phyloP scores from a whole-genome alignment of 2,113 vertebrate genomes.

The Montifringilla adamsi region DNA sequence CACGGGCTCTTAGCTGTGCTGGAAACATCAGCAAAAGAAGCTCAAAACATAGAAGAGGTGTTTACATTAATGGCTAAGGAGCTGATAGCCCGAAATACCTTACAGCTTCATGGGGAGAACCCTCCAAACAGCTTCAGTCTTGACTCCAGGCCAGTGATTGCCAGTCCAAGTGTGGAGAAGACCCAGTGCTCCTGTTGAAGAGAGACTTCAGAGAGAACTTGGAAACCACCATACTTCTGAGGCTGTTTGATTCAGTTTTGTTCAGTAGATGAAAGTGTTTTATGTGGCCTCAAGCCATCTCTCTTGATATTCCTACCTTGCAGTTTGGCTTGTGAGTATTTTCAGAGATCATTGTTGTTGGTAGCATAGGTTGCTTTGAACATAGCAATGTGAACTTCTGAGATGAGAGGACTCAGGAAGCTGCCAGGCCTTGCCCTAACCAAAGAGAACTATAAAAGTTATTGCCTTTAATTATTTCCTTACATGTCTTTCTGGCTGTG shows the following conservation, averaged over 20 bases:
- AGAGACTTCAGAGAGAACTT: background rate
- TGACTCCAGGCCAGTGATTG: constrained; percentile 76
- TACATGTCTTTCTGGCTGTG: background rate
- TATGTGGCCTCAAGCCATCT: background rate
- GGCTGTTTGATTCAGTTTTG: background rate
- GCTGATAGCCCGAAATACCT: constrained; percentile 75
- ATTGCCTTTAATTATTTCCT: background rate
- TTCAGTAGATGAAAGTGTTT: background rate
- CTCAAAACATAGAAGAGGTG: constrained; percentile 81
- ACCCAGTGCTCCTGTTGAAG: constrained; percentile 78
- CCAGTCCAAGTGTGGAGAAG: constrained; percentile 52
- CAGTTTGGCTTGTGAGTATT: background rate
- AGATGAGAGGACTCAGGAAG: background rate
- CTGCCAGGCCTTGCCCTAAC: constrained; percentile 5
- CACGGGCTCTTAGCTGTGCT: constrained; percentile 84
- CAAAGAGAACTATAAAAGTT: constrained; percentile 9
- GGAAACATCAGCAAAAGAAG: constrained; percentile 91
- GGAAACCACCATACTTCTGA: background rate
- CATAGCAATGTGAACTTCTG: background rate
- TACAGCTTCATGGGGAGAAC: constrained; percentile 66
- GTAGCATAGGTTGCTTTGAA: background rate
- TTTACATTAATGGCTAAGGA: constrained; percentile 81
- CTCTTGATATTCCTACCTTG: background rate
- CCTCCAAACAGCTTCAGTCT: constrained; percentile 57
- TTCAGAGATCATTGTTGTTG: background rate